A percentile compares a stretch with the other conserved stretches of the same genome.
These are phyloP conservation scores for Corythaeola cristata DNA, from an alignment of 2,113 vertebrate genomes.

Conservation along the genomic window DNA sequence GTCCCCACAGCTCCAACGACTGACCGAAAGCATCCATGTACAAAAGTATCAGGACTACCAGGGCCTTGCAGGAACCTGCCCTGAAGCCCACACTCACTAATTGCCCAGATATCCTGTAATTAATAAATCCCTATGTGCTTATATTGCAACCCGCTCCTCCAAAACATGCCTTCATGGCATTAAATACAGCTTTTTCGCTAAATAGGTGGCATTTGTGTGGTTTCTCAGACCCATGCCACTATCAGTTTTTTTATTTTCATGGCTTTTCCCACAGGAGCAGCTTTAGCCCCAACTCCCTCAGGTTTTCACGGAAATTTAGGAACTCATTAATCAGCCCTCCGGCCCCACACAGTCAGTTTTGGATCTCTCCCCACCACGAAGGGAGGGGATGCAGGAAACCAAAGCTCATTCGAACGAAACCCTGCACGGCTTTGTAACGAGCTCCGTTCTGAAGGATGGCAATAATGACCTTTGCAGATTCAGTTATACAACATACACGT, in stretches of 20 bases:
- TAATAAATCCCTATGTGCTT: not conserved
- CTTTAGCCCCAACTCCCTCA: not conserved
- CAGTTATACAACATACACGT: not conserved
- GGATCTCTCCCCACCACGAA: not conserved
- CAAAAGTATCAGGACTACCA: not conserved
- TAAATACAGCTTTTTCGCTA: not conserved
- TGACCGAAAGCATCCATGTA: accelerated
- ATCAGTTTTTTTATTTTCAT: not conserved
- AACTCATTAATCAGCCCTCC: not conserved
- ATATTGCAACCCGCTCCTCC: not conserved
- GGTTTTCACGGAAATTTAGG: not conserved
- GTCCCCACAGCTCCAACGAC: not conserved
- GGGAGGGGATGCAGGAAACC: not conserved
- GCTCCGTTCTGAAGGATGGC: not conserved
- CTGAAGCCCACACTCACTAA: not conserved
- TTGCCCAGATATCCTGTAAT: not conserved
- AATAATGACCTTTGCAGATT: not conserved
- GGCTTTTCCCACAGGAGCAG: not conserved
- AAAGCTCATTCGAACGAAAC: not conserved
- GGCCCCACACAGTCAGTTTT: not conserved
- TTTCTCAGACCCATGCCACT: not conserved
- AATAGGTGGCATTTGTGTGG: not conserved
- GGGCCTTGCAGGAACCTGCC: not conserved
- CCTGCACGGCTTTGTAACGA: not conserved
- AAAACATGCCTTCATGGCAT: not conserved